Evolutionary conservation across 2,113 vertebrate genomes (phyloP).

Genomic region (Lophius piscatorius): DNA sequence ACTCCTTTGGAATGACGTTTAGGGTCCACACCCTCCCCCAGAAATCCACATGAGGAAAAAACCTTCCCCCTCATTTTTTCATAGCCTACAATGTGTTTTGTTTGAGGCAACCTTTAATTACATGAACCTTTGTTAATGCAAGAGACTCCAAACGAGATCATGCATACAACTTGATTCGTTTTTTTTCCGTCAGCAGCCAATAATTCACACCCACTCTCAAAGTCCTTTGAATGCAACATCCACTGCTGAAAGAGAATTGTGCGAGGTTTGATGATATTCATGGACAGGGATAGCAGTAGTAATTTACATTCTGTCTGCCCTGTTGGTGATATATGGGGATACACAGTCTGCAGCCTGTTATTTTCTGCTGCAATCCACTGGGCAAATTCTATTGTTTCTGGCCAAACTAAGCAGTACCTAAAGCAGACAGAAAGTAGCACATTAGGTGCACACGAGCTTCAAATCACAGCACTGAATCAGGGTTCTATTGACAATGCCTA

Average conservation of each 20-base stretch:
- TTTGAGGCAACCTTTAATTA: slow-evolving; percentile 8
- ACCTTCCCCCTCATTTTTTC: not conserved
- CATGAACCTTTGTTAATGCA: slow-evolving; percentile 14
- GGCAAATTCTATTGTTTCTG: slow-evolving; percentile 10
- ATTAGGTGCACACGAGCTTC: slow-evolving; percentile 28
- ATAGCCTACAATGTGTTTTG: not conserved
- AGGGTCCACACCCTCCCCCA: slow-evolving; percentile 58
- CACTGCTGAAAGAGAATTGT: not conserved
- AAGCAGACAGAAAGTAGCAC: slow-evolving; percentile 29
- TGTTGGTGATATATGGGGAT: not conserved
- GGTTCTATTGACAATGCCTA: slow-evolving; percentile 19
- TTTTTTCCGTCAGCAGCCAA: slow-evolving; percentile 33
- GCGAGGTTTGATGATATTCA: slow-evolving; percentile 43
- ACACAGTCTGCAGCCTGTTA: slow-evolving; percentile 11
- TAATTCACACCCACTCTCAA: slow-evolving; percentile 58
- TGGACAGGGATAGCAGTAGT: slow-evolving; percentile 35
- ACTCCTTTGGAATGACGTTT: slow-evolving; percentile 68
- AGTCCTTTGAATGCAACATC: slow-evolving; percentile 18
- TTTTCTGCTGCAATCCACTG: not conserved
- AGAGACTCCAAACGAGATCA: slow-evolving; percentile 10
- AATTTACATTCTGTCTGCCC: slow-evolving; percentile 44
- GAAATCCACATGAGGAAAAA: slow-evolving; percentile 11
- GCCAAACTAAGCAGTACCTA: slow-evolving; percentile 20
- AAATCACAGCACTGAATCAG: slow-evolving; percentile 32
- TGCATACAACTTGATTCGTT: slow-evolving; percentile 20